phyloP scores from a whole-genome alignment of 2,888 invertebrate genomes.

The Oligia strigilis region DNA sequence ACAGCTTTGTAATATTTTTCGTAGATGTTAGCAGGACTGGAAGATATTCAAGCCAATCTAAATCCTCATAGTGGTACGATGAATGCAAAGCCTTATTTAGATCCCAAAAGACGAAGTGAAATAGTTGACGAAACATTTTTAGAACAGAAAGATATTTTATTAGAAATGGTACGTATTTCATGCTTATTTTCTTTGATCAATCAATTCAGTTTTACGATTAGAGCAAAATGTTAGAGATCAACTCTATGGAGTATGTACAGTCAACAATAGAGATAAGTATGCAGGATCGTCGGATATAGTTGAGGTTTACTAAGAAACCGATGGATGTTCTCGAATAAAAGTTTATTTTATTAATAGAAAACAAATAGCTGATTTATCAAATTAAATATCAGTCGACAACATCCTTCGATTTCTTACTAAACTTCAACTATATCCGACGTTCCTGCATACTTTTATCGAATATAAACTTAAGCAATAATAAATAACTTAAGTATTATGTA shows the following conservation, averaged over 20 bases:
- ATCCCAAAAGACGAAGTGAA: slow-evolving; percentile 73
- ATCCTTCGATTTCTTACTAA: no score
- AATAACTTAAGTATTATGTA: no score
- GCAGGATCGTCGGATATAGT: no score
- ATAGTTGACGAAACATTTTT: slow-evolving; percentile 80
- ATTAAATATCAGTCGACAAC: no score
- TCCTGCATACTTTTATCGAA: no score
- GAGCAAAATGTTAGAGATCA: not conserved
- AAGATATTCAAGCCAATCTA: slow-evolving; percentile 49
- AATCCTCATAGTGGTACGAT: slow-evolving; percentile 28
- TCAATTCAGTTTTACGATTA: not conserved
- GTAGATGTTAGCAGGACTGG: slow-evolving; percentile 52
- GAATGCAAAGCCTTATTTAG: slow-evolving; percentile 62
- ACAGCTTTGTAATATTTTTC: slow-evolving; percentile 8
- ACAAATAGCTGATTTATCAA: no score
- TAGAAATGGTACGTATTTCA: slow-evolving; percentile 79
- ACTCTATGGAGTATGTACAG: not conserved
- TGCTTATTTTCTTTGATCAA: not conserved
- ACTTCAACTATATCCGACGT: no score
- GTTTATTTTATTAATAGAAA: no score
- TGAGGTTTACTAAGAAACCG: no score
- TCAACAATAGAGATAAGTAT: no score
- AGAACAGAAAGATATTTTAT: slow-evolving; percentile 82
- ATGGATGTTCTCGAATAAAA: no score
- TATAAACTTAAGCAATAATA: no score